Evolutionary conservation across 2,113 vertebrate species (phyloP).

Genomic region (Pluvianellus socialis): DNA sequence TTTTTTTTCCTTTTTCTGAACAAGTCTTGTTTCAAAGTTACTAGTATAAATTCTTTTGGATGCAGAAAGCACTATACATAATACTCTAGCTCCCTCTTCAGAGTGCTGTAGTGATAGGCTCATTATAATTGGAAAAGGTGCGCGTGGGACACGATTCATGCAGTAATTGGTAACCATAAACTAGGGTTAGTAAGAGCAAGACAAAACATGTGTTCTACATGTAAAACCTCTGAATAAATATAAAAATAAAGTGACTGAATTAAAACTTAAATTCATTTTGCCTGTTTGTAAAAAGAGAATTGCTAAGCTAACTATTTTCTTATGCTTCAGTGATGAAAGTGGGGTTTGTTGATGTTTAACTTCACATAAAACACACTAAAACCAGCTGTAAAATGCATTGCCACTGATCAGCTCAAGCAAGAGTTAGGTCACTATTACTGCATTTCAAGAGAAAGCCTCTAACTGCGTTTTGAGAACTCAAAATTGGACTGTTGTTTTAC

Average conservation of each 20-base stretch:
- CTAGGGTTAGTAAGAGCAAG: neutral
- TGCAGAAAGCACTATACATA: neutral
- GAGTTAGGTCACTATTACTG: neutral
- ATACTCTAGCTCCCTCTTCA: conserved; percentile 58
- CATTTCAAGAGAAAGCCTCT: neutral
- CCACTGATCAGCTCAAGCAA: neutral
- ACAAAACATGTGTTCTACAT: neutral
- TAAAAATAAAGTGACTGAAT: neutral
- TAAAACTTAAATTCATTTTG: neutral
- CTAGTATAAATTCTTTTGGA: neutral
- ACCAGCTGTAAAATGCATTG: neutral
- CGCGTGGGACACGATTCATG: neutral
- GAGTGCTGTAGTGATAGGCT: neutral
- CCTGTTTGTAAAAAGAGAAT: neutral
- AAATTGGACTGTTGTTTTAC: neutral
- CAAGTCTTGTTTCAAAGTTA: neutral
- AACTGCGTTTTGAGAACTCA: neutral
- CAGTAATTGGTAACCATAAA: neutral
- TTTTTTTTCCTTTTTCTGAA: neutral
- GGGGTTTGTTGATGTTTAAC: neutral
- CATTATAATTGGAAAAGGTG: neutral
- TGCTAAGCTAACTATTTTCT: neutral
- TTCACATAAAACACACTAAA: neutral
- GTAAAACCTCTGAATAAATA: neutral
- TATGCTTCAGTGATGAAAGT: neutral